Percentiles rank a stretch among this genome's conserved stretches.
phyloP scores from a whole-genome alignment of 2,113 vertebrate genomes.

The Rhinolophus sinicus region DNA sequence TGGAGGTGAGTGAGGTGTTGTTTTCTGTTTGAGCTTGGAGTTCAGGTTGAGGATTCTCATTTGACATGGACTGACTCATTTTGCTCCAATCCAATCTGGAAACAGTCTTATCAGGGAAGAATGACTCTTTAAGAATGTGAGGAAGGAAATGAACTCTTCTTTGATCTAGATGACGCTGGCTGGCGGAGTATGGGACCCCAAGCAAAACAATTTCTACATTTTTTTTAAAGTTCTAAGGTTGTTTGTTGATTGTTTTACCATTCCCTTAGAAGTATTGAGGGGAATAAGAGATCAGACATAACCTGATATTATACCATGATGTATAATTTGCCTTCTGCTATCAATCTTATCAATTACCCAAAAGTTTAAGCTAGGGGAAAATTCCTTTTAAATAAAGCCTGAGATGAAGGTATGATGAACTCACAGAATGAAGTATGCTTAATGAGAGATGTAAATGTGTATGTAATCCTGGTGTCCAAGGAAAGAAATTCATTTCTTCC shows the following conservation, averaged over 20 bases:
- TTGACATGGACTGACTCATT: not conserved
- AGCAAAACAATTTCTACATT: not conserved
- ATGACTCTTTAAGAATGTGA: not conserved
- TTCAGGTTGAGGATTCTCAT: not conserved
- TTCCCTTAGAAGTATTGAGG: not conserved
- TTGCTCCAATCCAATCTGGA: not conserved
- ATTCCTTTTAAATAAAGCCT: constrained; percentile 7
- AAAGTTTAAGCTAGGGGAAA: constrained; percentile 6
- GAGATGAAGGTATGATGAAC: not conserved
- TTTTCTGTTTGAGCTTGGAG: not conserved
- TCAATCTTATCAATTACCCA: not conserved
- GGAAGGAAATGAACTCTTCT: not conserved
- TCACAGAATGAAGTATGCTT: not conserved
- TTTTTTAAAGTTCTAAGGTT: not conserved
- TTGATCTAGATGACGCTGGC: not conserved
- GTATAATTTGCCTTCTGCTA: not conserved
- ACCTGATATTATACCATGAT: not conserved
- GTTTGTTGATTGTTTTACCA: not conserved
- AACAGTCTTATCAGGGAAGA: too few relatives aligned
- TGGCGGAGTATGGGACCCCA: not conserved
- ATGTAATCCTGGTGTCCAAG: not conserved
- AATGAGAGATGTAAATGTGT: not conserved
- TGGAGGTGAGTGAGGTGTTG: accelerated
- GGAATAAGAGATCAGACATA: not conserved
- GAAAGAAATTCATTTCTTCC: not conserved